Evolutionary conservation across 64 coral and sea anemone genomes (phyloP).

Genomic region (Stichodactyla helianthus): DNA sequence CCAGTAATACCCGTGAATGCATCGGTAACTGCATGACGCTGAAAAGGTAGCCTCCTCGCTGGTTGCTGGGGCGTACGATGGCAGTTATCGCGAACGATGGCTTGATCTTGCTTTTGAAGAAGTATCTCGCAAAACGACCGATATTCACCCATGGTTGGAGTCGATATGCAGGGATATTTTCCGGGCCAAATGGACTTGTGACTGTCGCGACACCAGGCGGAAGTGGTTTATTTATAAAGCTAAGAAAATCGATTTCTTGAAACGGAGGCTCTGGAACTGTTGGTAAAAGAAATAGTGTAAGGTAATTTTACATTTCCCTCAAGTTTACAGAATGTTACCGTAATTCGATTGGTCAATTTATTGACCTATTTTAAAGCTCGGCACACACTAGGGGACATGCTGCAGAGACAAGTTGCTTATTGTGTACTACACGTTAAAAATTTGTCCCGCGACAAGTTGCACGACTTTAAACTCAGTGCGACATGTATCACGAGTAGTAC

Average conservation of each 20-base stretch:
- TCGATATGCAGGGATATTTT: neutral
- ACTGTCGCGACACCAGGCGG: neutral
- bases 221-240: neutral
- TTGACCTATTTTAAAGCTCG: too few species aligned
- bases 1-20: conserved; percentile 7
- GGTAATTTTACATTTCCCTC: neutral
- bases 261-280: neutral
- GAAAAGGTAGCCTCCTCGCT: neutral
- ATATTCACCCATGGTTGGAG: conserved; percentile 11
- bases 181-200: neutral
- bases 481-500: too few species aligned
- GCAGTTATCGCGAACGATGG: conserved; percentile 2
- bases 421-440: too few species aligned
- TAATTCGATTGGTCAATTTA: too few species aligned
- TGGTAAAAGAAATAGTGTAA: neutral
- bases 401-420: too few species aligned
- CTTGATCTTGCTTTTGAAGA: conserved; percentile 8
- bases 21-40: conserved; percentile 7
- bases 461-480: too few species aligned
- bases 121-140: conserved; percentile 18
- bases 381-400: too few species aligned
- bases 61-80: neutral
- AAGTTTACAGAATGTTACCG: too few species aligned
- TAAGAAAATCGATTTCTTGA: conserved; percentile 3
- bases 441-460: too few species aligned